Evolutionary conservation across 2,888 invertebrate genomes (phyloP), one percentile per base, ranked within the genome.

Genomic region (Calameuta filiformis): DNA sequence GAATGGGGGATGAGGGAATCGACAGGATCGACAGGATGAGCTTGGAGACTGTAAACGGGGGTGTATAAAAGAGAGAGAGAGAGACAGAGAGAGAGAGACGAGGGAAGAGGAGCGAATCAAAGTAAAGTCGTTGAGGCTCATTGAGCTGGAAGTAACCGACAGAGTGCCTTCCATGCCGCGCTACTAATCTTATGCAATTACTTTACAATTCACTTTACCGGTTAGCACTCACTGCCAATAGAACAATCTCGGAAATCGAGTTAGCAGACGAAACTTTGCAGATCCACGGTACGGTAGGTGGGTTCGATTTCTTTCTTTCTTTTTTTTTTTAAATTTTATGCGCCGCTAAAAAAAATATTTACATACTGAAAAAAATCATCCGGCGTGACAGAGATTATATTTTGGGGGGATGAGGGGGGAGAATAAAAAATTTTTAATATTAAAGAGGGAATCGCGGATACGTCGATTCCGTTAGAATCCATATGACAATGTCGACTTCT

Each of bases 121-220:
- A 90, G 90, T 89, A 89, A 90, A 89, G 89, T 90, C 91, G 89
- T 91, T 91, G 89, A 91, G 87, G 88, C 85, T 89, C 90, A 88
- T 88, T 89, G 90, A 88, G 86, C 87, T 91, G 91, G 90, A 91
- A 91, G 87, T 91, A 91, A 91, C 89, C 87, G 90, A 87, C 88
- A 89, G 89, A 90, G 90, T 90, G 90, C 89, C 88, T 90, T 89
- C 88, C 88, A 86, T 87, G 85, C 89, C 86, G 85, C 86, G 86
- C 88, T 88, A 87, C 90, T 91, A 91, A 91, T 91, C 89, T 90
- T 89, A 90, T 90, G 90, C 91, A 91, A 91, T 91, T 91, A 91
- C 91, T 91, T 90, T 88, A 88, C 89, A 89, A 91, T 90, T 91
- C 90, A 88, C 91, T 91, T 89, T 90, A 85, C 87, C 86, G 86